phyloP scores from a whole-genome alignment of 2,888 invertebrate genomes.

The Amorpha juglandis region DNA sequence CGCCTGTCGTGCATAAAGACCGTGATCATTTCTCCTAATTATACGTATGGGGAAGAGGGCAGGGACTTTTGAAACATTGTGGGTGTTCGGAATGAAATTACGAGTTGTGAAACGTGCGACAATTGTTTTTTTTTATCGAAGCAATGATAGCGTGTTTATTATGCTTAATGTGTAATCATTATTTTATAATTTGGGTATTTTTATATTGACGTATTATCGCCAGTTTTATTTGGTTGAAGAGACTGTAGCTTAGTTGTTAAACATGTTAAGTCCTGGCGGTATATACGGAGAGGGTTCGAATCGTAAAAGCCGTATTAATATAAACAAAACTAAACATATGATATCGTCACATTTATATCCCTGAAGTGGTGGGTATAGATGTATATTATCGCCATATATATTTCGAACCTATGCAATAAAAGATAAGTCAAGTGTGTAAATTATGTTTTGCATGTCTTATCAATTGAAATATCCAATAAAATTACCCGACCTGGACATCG shows the following conservation, averaged over 20 bases:
- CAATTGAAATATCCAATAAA: not conserved
- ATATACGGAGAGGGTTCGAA: too few species aligned
- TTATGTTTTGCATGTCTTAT: too few species aligned
- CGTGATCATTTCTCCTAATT: conserved; percentile 80
- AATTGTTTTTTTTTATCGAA: conserved; percentile 58
- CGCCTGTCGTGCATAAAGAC: conserved; percentile 79
- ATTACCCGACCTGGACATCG: not conserved
- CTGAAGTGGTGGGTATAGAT: too few species aligned
- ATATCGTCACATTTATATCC: too few species aligned
- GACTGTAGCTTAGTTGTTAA: not conserved
- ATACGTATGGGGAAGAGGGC: conserved; percentile 71
- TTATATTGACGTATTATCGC: conserved; percentile 30
- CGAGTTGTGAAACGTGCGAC: conserved; percentile 76
- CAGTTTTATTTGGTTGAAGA: not conserved
- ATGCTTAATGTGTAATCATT: conserved; percentile 51
- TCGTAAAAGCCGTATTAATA: too few species aligned
- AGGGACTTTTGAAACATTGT: conserved; percentile 70
- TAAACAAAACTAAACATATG: too few species aligned
- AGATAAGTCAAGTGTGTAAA: too few species aligned
- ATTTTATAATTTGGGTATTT: conserved; percentile 44
- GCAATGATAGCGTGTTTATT: conserved; percentile 59
- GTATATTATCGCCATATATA: too few species aligned
- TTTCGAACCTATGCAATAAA: too few species aligned
- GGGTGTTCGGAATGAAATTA: conserved; percentile 82
- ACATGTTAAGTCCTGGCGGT: not conserved